These are phyloP conservation scores for Sciaenops ocellatus DNA, from an alignment of 2,797 vertebrate species.

Conservation along the genomic window DNA sequence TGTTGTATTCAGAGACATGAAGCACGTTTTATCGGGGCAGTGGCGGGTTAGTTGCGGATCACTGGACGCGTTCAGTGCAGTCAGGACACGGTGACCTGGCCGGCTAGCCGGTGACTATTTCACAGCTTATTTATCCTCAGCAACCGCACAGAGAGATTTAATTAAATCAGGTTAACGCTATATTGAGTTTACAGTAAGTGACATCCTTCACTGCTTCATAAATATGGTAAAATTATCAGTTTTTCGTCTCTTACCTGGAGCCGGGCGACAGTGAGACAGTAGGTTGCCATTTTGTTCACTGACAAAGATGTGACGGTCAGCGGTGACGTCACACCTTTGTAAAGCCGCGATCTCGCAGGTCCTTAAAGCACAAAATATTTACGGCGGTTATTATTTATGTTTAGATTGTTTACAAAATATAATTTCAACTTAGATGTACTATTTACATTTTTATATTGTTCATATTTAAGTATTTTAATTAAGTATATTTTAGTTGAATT, in stretches of 20 bases:
- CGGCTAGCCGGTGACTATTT: slow-evolving; percentile 13
- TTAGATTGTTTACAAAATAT: accelerated
- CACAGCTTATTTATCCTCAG: not conserved
- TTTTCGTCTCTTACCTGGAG: slow-evolving; percentile 88
- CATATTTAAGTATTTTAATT: accelerated
- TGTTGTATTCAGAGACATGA: not conserved
- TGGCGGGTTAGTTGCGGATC: not conserved
- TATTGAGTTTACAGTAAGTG: accelerated
- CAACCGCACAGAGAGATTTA: not conserved
- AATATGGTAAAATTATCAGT: not conserved
- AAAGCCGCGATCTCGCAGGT: slow-evolving; percentile 17
- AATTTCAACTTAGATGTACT: accelerated
- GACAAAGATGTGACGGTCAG: slow-evolving; percentile 95
- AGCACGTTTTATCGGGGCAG: not conserved
- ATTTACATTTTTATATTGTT: accelerated
- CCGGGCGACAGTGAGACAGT: slow-evolving; percentile 91
- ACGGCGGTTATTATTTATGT: not conserved
- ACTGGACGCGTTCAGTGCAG: slow-evolving; percentile 18
- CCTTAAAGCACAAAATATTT: slow-evolving; percentile 34
- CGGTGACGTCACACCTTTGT: slow-evolving; percentile 82
- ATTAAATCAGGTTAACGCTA: accelerated
- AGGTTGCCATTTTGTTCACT: slow-evolving; percentile 99
- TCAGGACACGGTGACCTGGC: slow-evolving; percentile 80
- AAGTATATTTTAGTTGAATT: accelerated
- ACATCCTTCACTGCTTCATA: not conserved